Base-by-base conservation (phyloP, 2,113 vertebrate species). In the Coturnix japonica region DNA sequence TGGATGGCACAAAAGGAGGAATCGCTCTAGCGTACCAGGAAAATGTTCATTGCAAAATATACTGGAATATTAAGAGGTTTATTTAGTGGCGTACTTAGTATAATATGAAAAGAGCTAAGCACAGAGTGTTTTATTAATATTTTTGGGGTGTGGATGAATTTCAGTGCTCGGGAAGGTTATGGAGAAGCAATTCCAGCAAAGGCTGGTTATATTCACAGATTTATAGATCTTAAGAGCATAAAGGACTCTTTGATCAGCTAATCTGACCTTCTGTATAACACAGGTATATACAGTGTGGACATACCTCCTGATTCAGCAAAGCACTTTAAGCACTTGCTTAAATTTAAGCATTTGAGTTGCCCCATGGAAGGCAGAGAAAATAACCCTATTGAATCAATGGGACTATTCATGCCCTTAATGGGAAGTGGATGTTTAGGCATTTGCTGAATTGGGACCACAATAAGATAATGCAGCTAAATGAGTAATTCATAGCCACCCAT, bases 11-110 rank as follows among this genome's bases (percentile, higher is more conserved):
- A 97, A 97, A 97, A 96, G 95, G 94, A 97, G 97, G 96, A 97
- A 96, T 94, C 92, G 71, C 94, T 97, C 95, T 97, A 96, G 96
- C 96, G 94, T 97, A 96, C 96, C 60, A 4, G 79, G 90, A 94
- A 95, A 96, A 97, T 96, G 95, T 97, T 97, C 96, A 96, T 94
- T 95, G 96, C 96, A 94, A 96, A 96, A 96, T 96, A 96, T 95
- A 96, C 86, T 89, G 94, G 94, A 96, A 97, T 97, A 97, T 97
- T 97, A 97, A 97, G 95, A 95, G 93, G 96, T 97, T 97, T 97
- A 97, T 96, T 97, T 96, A 97, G 96, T 94, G 87, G 79, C 19
- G 1, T 90, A 88, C 94, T 95, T 96, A 95, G 93, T 95, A 91
- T 93, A 94, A 93, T 95, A 94, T 76, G 90, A 95, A 94, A 93